Base-by-base conservation (phyloP, 2,113 vertebrate genomes). In the Tretioscincus oriximinensis region DNA sequence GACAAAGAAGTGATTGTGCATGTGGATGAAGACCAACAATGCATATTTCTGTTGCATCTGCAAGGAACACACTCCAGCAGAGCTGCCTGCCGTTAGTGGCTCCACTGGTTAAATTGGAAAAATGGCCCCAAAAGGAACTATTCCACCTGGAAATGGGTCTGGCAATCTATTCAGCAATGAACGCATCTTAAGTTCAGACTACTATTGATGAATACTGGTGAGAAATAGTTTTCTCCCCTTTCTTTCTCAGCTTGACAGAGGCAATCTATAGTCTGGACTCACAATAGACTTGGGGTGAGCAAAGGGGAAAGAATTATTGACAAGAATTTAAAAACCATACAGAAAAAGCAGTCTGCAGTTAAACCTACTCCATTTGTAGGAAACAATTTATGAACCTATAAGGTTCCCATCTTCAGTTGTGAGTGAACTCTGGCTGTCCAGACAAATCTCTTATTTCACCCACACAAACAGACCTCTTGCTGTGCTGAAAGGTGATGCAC, bases 391-490 rank as follows among this genome's bases (percentile, higher is more conserved):
- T 88, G 84, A 88, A 85, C 66, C 78, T 90, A 84, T 87, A 82
- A 64, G 80, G 74, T 90, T 89, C 90, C 73, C 61, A 0, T 86
- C 88, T 86, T 81, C 73, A 83, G 83, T 29, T 76, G 75, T 58
- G 71, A 63, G 58, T 69, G 69, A 83, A 72, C 0, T 3, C 72
- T 66, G 69, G 83, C n/a, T 24, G 5, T 26, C 29, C 47, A 69
- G 81, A 83, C 31, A 58, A 7, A 7, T 85, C 82, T 96, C 93
- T 65, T 97, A 97, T 89, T 95, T 96, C 86, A 93, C 88, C 67
- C 72, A 66, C 2, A 63, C 76, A 73, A 0, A 9, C 68, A 47
- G 60, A 76, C 75, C 20, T 0, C 71, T 89, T 83, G 86, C 88
- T 85, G 92, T 77, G 88, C 82, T 94, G 31, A 78, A 87, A 14